These are phyloP conservation scores for Folsomia manolachei DNA, from an alignment of 2,888 invertebrate genomes.

Conservation along the genomic window DNA sequence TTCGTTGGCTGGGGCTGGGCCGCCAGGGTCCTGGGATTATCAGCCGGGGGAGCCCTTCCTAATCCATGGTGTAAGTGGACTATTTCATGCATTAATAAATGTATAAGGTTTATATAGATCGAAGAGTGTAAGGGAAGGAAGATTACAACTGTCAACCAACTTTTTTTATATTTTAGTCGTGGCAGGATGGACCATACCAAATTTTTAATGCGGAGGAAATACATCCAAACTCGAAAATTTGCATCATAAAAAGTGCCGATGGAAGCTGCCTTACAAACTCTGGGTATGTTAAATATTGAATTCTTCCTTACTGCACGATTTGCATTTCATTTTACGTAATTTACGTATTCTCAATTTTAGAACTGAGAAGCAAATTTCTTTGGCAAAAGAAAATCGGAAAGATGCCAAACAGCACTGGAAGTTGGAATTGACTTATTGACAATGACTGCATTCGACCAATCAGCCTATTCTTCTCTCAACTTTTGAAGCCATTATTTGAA, in stretches of 20 bases:
- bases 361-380: background rate
- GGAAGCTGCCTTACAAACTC: slow-evolving; percentile 1
- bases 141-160: background rate
- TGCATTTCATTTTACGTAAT: too few relatives aligned
- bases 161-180: background rate
- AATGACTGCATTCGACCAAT: background rate
- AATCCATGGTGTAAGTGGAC: slow-evolving; percentile 12
- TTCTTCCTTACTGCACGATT: too few relatives aligned
- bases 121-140: background rate
- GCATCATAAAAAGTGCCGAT: slow-evolving; percentile 15
- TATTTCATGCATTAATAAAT: background rate
- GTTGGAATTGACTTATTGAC: slow-evolving; percentile 19
- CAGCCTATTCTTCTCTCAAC: background rate
- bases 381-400: background rate
- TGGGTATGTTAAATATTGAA: too few relatives aligned
- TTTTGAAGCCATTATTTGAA: background rate
- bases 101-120: background rate
- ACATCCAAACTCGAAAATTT: slow-evolving; percentile 24
- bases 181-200: slow-evolving; percentile 1
- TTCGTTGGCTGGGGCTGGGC: background rate
- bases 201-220: slow-evolving; percentile 23
- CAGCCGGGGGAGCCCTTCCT: slow-evolving; percentile 11
- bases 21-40: slow-evolving; percentile 17
- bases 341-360: too few relatives aligned
- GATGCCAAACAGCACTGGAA: slow-evolving; percentile 16